These are phyloP conservation scores for Morone chrysops DNA, from an alignment of 2,113 vertebrate species.

Conservation along the genomic window DNA sequence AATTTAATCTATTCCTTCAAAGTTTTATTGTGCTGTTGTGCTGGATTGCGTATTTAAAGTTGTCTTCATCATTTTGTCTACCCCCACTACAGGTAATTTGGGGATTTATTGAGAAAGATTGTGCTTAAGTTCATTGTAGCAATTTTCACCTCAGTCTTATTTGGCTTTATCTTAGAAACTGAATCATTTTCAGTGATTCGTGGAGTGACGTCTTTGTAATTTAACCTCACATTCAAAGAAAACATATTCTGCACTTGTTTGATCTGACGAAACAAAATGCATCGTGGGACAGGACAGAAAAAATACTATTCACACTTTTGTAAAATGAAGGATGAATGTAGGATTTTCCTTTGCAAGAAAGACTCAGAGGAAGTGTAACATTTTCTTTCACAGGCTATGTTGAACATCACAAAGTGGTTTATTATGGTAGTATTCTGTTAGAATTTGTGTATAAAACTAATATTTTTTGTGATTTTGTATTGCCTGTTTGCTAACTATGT, in stretches of 20 bases:
- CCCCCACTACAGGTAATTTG: neutral
- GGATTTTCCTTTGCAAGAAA: neutral
- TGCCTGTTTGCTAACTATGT: slow-evolving; percentile 24
- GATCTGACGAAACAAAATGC: neutral
- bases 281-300: neutral
- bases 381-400: too few species aligned
- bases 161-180: slow-evolving; percentile 14
- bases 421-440: neutral
- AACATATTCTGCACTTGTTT: neutral
- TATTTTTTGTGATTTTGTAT: slow-evolving; percentile 32
- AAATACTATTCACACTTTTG: neutral
- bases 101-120: neutral
- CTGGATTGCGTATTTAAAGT: neutral
- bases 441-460: slow-evolving; percentile 18
- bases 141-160: neutral
- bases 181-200: neutral
- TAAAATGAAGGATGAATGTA: neutral
- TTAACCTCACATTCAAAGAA: neutral
- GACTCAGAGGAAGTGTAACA: neutral
- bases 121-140: neutral
- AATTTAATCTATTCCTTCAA: slow-evolving; percentile 3
- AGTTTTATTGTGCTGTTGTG: neutral
- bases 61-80: slow-evolving; percentile 18
- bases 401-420: neutral
- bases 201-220: neutral